phyloP scores from a whole-genome alignment of 2,113 vertebrate genomes.

The Glaucidium brasilianum region DNA sequence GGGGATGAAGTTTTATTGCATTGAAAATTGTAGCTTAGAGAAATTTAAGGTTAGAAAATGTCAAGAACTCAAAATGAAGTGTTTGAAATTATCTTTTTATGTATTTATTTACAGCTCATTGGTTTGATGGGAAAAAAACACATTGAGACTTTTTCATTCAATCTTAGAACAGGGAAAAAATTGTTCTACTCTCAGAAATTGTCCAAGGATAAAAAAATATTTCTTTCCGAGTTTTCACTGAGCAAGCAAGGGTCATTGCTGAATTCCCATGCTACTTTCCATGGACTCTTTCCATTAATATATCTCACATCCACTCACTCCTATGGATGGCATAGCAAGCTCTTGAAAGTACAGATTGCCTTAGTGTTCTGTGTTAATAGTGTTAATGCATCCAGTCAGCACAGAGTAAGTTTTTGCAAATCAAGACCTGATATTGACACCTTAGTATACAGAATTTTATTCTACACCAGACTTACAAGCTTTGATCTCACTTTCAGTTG shows the following conservation, averaged over 20 bases:
- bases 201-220: not conserved
- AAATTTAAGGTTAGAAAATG: not conserved
- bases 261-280: not conserved
- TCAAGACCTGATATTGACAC: not conserved
- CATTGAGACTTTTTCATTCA: not conserved
- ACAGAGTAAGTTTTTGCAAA: not conserved
- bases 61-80: conserved; percentile 4
- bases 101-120: conserved; percentile 21
- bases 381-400: not conserved
- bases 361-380: not conserved
- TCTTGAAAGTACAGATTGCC: not conserved
- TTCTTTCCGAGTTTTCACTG: not conserved
- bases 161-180: not conserved
- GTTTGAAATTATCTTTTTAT: conserved; percentile 8
- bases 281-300: not conserved
- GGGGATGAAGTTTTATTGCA: not conserved
- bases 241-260: not conserved
- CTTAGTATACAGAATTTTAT: not conserved
- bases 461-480: not conserved
- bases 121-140: not conserved
- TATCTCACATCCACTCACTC: not conserved
- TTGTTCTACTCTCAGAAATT: not conserved
- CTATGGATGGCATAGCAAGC: not conserved
- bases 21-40: not conserved
- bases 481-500: not conserved